Percentiles rank a stretch among this genome's conserved stretches.
These are phyloP conservation scores for Gonioctena quinquepunctata DNA, from an alignment of 1,140 invertebrate genomes.

Conservation along the genomic window DNA sequence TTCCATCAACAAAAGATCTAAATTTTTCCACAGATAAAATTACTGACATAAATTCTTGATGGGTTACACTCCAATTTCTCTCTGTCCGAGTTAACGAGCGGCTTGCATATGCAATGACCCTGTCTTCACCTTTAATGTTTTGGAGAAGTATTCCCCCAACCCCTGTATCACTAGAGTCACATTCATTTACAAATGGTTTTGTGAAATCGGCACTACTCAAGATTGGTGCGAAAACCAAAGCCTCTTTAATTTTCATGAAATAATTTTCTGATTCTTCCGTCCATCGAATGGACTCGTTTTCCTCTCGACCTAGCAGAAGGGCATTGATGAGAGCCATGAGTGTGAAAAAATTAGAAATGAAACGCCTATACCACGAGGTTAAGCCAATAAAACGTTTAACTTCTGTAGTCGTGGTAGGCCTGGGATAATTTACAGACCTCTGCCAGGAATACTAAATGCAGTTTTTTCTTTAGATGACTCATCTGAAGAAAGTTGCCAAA, in stretches of 20 bases:
- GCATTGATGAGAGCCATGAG: slow-evolving; percentile 26
- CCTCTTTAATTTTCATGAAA: neutral
- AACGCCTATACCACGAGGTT: slow-evolving; percentile 20
- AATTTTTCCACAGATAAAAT: slow-evolving; percentile 55
- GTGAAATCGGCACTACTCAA: slow-evolving; percentile 20
- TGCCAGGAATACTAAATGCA: slow-evolving; percentile 29
- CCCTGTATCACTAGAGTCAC: slow-evolving; percentile 36
- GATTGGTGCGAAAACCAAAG: neutral
- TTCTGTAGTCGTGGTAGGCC: slow-evolving; percentile 35
- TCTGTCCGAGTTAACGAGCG: slow-evolving; percentile 48
- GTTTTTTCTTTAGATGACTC: slow-evolving; percentile 9
- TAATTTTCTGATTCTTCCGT: neutral
- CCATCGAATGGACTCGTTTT: neutral
- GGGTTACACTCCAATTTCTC: slow-evolving; percentile 54
- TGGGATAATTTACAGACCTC: slow-evolving; percentile 43
- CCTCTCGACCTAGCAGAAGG: slow-evolving; percentile 34
- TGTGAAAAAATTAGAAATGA: slow-evolving; percentile 6
- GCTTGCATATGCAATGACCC: slow-evolving; percentile 42
- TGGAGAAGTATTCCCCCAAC: slow-evolving; percentile 34
- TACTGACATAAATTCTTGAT: slow-evolving; percentile 58
- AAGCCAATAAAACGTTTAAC: slow-evolving; percentile 20
- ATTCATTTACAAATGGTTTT: slow-evolving; percentile 10
- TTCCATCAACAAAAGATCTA: slow-evolving; percentile 10
- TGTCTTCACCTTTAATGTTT: slow-evolving; percentile 28
- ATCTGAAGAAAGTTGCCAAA: no score